Conservation (phyloP, 2,797 vertebrate species). For the Micrastur ruficollis region DNA sequence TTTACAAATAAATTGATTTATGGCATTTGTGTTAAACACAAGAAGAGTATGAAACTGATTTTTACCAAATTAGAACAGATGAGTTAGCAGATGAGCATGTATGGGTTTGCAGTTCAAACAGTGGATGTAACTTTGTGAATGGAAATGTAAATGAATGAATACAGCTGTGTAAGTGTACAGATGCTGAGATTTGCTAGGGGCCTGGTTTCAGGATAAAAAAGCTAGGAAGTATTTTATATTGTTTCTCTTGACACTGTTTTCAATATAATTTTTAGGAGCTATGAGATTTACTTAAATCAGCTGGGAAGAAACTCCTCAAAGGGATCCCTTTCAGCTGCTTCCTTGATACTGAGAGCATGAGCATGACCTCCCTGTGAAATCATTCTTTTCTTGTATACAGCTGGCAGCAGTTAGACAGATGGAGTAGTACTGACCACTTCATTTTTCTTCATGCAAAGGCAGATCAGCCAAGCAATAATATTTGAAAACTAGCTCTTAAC, state of each 20-base stretch:
- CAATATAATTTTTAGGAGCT: background rate
- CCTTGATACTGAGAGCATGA: background rate
- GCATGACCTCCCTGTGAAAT: background rate
- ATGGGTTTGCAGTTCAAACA: background rate
- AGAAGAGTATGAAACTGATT: background rate
- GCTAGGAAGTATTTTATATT: background rate
- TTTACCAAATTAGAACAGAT: background rate
- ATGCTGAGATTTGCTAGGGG: background rate
- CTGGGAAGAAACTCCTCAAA: background rate
- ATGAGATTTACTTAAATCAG: background rate
- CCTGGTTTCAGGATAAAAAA: background rate
- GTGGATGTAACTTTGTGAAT: slow-evolving; percentile 8
- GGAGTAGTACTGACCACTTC: background rate
- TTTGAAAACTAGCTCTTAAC: background rate
- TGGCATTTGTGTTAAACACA: background rate
- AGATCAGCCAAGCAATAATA: background rate
- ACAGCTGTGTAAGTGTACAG: background rate
- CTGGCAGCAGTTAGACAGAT: background rate
- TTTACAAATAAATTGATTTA: background rate
- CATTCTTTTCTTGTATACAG: background rate
- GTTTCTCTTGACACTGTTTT: background rate
- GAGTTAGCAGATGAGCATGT: background rate
- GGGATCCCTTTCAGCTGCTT: background rate
- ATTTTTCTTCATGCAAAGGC: background rate
- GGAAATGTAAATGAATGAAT: background rate